Evolutionary conservation across 2,888 invertebrate species (phyloP), one percentile per base, ranked within the genome.

Genomic region (Folsomia manolachei): DNA sequence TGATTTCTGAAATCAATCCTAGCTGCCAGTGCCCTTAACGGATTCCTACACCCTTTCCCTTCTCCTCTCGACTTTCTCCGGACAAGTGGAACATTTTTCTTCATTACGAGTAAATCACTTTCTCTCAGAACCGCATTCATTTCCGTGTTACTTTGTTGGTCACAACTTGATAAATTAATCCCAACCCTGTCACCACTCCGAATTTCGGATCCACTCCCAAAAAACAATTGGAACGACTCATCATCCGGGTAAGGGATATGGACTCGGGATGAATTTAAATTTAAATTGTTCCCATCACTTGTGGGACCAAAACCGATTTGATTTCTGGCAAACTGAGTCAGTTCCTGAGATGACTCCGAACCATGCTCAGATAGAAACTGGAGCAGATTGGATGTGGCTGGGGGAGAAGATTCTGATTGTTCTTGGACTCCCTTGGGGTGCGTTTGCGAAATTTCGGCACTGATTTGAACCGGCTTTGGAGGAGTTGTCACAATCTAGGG

Each of bases 181-280:
- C 27, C 18, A 18, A 18, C 56, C 27, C 51, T 39, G 14, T 26
- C 23, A 7, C 11, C 53, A 69, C 71, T 9, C 27, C 25, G 60
- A 23, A 62, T 74, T 67, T 24, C 60, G 66, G 27, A 71, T 71
- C 23, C 71, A 27, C 11, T 65, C 4, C 75, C 74, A 69, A 78
- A 79, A 69, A 79, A 79, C 66, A 68, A 75, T 68, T 78, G 77
- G 75, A 79, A 79, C 75, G 79, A 76, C 71, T 77, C 79, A 61
- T 79, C 77, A 68, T 76, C 76, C 19, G 78, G 78, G 68, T 79
- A 74, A 2, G 79, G 79, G 26, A 79, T 75, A 39, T 69, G 68
- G 21, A 79, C 77, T 39, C 39, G 4, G 14, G 56, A 56, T 56
- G 56, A 56, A 56, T 56, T 56, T 56, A 56, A 56, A 56, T 56